Percentiles rank a stretch among this genome's conserved stretches.
These are phyloP conservation scores for Cataglyphis hispanica DNA, from an alignment of 1,140 invertebrate species.

Conservation along the genomic window DNA sequence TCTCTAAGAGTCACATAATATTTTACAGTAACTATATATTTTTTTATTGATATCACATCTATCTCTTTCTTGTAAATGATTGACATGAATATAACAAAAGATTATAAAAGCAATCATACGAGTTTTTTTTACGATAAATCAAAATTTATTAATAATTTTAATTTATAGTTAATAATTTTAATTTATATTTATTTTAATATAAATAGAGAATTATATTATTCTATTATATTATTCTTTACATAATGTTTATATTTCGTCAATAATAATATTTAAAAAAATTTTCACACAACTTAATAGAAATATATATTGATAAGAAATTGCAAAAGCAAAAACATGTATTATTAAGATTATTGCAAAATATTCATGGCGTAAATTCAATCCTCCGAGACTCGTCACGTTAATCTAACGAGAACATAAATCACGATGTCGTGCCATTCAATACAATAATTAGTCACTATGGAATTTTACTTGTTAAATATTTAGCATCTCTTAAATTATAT, in stretches of 20 bases:
- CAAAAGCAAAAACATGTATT: too few species aligned
- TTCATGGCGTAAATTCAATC: too few species aligned
- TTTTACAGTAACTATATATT: not conserved
- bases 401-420: too few species aligned
- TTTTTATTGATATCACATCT: not conserved
- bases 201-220: not conserved
- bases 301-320: not conserved
- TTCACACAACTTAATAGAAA: not conserved
- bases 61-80: not conserved
- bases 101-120: not conserved
- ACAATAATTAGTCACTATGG: too few species aligned
- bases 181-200: not conserved
- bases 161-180: not conserved
- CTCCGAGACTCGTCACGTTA: too few species aligned
- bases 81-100: not conserved
- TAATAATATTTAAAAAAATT: conserved; percentile 23
- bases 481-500: too few species aligned
- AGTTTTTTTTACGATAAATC: not conserved
- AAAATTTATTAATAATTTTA: not conserved
- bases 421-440: too few species aligned
- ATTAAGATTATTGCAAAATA: too few species aligned
- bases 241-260: not conserved
- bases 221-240: too few species aligned
- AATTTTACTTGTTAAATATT: too few species aligned
- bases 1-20: not conserved